Evolutionary conservation across 2,113 vertebrate species (phyloP), one percentile per base, ranked within the genome.

Genomic region (Rhinoderma darwinii): DNA sequence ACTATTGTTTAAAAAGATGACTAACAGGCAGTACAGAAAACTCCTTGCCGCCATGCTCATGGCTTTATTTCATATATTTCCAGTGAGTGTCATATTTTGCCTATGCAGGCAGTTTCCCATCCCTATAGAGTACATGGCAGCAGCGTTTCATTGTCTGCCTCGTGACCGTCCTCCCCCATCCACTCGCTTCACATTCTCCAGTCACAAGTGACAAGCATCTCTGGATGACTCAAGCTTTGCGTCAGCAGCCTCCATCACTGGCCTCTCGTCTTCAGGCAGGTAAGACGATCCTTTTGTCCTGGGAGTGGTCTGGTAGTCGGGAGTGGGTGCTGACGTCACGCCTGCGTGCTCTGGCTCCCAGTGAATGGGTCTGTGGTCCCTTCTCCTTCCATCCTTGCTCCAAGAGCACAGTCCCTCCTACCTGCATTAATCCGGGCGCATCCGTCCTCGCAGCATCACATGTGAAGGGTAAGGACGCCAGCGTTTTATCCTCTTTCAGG

Each of bases 391-490:
- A 32, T 8, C 1, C 47, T 18, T 37, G 10, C 20, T 20, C 18
- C 75, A 15, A 7, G 43, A 41, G 76, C 86, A 51, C 72, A 27
- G 86, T 77, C 86, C 80, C 84, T 85, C 84, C 84, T 85, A 77
- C 84, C 84, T 77, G 84, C 76, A 72, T 76, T 78, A n/a, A 78
- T 78, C 54, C 74, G 25, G 76, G 74, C 84, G 83, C 83, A 76
- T 84, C 83, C 83, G 75, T 85, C 73, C 74, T 78, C 22, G 54
- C 84, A 70, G 76, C 76, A 80, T 80, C 84, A 80, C 84, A 80
- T 70, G 84, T 15, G 27, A 32, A 50, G 61, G 84, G 75, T 80
- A 80, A 80, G 84, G 11, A 15, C 10, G 27, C 61, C 75, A 37
- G 37, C 25, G 37, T 41, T 77, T 47, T 77, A 81, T 35, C 35